phyloP scores from a whole-genome alignment of 2,113 vertebrate species.

The Bettongia penicillata region DNA sequence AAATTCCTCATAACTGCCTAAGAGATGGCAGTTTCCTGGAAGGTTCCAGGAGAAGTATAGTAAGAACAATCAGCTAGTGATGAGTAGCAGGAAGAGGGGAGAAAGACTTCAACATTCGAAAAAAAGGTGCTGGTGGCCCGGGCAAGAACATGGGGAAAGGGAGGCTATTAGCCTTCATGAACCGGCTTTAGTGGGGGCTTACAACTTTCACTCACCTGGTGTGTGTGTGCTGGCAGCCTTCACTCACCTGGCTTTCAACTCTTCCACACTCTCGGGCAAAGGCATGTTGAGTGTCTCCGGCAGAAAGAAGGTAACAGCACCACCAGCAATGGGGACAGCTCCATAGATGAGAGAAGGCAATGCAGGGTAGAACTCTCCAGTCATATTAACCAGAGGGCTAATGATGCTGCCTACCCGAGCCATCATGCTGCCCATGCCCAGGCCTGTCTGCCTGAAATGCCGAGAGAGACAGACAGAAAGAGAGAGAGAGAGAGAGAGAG shows the following conservation, averaged over 20 bases:
- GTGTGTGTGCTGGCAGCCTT: neutral
- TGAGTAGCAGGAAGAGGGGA: neutral
- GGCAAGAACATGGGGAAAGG: neutral
- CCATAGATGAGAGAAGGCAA: slow-evolving; percentile 90
- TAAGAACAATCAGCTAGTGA: neutral
- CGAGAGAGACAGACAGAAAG: neutral
- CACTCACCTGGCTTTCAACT: slow-evolving; percentile 86
- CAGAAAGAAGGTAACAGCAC: slow-evolving; percentile 84
- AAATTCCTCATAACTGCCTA: neutral
- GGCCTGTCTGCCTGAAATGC: slow-evolving; percentile 90
- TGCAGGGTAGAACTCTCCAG: slow-evolving; percentile 88
- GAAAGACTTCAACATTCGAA: neutral
- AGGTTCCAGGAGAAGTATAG: neutral
- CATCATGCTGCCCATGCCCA: slow-evolving; percentile 93
- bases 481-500: neutral
- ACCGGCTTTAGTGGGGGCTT: slow-evolving; percentile 78
- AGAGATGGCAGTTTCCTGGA: neutral
- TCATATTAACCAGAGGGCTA: slow-evolving; percentile 90
- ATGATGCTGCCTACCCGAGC: slow-evolving; percentile 92
- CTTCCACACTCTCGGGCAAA: slow-evolving; percentile 90
- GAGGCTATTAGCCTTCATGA: neutral
- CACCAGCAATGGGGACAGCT: slow-evolving; percentile 83
- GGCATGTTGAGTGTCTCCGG: slow-evolving; percentile 90
- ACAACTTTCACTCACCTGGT: no score
- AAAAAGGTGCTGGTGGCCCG: neutral